These are phyloP conservation scores for Hippocampus kuda DNA, from an alignment of 2,797 vertebrate species.

Conservation along the genomic window DNA sequence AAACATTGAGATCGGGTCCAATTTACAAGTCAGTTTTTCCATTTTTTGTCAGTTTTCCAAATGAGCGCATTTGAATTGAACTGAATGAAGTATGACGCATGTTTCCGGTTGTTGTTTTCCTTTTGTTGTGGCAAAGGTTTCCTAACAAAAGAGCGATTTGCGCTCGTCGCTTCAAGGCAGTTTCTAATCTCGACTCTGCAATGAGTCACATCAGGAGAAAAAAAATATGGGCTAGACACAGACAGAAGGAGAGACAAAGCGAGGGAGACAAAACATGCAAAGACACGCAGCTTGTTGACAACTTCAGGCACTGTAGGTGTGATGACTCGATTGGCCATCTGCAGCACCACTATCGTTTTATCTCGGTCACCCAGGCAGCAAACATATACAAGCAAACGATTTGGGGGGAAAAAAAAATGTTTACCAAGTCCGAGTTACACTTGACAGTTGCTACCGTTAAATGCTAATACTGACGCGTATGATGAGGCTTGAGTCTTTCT, in stretches of 20 bases:
- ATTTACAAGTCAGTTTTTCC: slow-evolving; percentile 35
- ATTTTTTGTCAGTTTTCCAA: slow-evolving; percentile 47
- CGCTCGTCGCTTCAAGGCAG: slow-evolving; percentile 22
- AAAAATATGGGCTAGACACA: slow-evolving; percentile 1
- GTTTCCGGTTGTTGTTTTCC: slow-evolving; percentile 14
- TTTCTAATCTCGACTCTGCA: background rate
- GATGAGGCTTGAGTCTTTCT: background rate
- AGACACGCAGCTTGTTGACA: slow-evolving; percentile 22
- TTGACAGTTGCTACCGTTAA: background rate
- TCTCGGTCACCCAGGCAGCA: background rate
- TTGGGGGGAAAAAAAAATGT: background rate
- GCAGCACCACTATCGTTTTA: background rate
- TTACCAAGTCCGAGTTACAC: no score
- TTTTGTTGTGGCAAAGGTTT: slow-evolving; percentile 8
- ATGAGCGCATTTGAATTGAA: slow-evolving; percentile 26
- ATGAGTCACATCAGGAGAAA: slow-evolving; percentile 23
- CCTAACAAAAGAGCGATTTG: slow-evolving; percentile 14
- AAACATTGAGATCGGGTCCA: slow-evolving; percentile 34
- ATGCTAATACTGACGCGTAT: background rate
- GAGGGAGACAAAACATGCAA: slow-evolving; percentile 9
- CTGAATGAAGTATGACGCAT: slow-evolving; percentile 2
- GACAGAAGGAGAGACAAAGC: slow-evolving; percentile 5
- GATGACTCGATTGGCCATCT: slow-evolving; percentile 9
- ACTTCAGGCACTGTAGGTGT: slow-evolving; percentile 35
- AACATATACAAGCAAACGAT: background rate